Evolutionary conservation across 2,888 invertebrate genomes (phyloP).

Genomic region (Drosophila kanekoi): DNA sequence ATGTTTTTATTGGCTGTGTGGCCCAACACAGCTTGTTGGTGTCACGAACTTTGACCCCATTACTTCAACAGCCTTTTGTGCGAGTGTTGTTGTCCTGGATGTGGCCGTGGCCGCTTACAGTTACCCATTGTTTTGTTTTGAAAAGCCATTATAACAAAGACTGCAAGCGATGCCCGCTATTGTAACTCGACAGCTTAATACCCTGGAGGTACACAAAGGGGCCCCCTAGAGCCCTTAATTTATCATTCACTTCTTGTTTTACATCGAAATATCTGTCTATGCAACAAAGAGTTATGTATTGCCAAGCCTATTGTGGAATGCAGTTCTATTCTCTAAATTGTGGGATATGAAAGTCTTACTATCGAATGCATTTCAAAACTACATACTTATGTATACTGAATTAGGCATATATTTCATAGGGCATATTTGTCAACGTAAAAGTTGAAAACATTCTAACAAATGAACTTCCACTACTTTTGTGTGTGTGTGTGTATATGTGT

Average conservation of each 20-base stretch:
- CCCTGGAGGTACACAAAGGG: constrained; percentile 1
- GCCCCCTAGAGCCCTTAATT: too few species aligned
- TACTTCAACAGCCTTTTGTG: constrained; percentile 33
- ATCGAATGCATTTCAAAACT: too few species aligned
- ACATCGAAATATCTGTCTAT: background rate
- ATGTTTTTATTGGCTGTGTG: constrained; percentile 7
- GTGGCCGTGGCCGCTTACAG: constrained; percentile 34
- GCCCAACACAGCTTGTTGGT: constrained; percentile 18
- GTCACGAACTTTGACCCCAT: constrained; percentile 56
- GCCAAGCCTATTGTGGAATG: too few species aligned
- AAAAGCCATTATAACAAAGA: constrained; percentile 24
- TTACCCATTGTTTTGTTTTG: constrained; percentile 33
- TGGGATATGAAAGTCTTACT: too few species aligned
- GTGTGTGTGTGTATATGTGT: constrained; percentile 1
- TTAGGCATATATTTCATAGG: too few species aligned
- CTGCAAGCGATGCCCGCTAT: background rate
- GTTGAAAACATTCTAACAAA: too few species aligned
- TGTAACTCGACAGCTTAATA: background rate
- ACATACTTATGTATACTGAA: too few species aligned
- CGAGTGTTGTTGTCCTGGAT: constrained; percentile 27
- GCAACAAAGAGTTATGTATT: too few species aligned
- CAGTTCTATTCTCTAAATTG: too few species aligned
- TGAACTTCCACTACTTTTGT: background rate
- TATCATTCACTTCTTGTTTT: background rate
- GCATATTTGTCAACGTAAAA: too few species aligned